Percentiles rank a stretch among this genome's conserved stretches.
Evolutionary conservation across 2,888 invertebrate genomes (phyloP).

Genomic region (Drosophila longiperda): DNA sequence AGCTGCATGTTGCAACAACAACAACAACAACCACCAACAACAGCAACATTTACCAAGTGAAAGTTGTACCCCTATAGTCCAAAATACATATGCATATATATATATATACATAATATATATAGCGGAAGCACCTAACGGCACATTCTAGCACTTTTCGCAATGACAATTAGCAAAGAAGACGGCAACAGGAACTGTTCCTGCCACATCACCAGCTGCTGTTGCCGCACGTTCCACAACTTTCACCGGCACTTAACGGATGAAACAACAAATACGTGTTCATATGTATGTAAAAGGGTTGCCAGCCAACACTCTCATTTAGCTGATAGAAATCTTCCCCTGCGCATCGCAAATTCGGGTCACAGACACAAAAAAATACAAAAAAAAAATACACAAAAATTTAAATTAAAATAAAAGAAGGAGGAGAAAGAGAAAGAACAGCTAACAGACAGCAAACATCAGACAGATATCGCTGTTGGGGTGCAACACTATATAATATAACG

Average conservation of each 20-base stretch:
- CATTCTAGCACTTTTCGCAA: slow-evolving; percentile 25
- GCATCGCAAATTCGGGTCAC: slow-evolving; percentile 44
- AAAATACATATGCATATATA: not conserved
- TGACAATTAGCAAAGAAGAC: slow-evolving; percentile 25
- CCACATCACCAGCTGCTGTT: slow-evolving; percentile 17
- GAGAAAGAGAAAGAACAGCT: slow-evolving; percentile 28
- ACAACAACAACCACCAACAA: slow-evolving; percentile 28
- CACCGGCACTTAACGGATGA: slow-evolving; percentile 22
- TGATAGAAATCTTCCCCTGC: slow-evolving; percentile 71
- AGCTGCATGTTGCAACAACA: slow-evolving; percentile 32
- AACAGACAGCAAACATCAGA: slow-evolving; percentile 13
- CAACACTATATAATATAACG: slow-evolving; percentile 10
- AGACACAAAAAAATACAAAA: not conserved
- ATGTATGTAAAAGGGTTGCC: slow-evolving; percentile 46
- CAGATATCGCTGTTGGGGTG: slow-evolving; percentile 2
- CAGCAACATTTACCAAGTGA: slow-evolving; percentile 34
- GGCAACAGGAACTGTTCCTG: slow-evolving; percentile 26
- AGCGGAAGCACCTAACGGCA: slow-evolving; percentile 51
- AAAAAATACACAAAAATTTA: not conserved
- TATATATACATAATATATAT: not conserved
- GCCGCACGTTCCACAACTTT: slow-evolving; percentile 58
- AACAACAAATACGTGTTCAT: not conserved
- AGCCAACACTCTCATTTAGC: slow-evolving; percentile 55
- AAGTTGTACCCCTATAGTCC: slow-evolving; percentile 28
- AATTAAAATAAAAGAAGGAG: not conserved